phyloP scores from a whole-genome alignment of 1,140 invertebrate species.

The Rhopalosiphum padi region DNA sequence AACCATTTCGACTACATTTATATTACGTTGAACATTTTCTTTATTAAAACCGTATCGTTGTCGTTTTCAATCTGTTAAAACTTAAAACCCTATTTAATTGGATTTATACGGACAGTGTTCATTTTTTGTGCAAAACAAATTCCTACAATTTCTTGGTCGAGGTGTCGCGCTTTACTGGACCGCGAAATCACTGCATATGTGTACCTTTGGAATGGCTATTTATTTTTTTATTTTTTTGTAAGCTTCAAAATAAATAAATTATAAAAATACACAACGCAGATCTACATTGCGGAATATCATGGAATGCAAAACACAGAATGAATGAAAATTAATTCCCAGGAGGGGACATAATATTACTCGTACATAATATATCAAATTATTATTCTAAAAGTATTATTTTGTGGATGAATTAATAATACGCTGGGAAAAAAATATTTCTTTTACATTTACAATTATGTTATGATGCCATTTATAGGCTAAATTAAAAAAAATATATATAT shows the following conservation, averaged over 20 bases:
- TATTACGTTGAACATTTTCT: neutral
- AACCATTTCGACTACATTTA: neutral
- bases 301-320: neutral
- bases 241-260: neutral
- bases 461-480: neutral
- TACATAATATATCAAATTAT: neutral
- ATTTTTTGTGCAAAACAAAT: conserved; percentile 15
- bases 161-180: conserved; percentile 29
- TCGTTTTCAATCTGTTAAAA: neutral
- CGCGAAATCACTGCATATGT: conserved; percentile 5
- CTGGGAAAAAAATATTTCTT: neutral
- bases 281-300: neutral
- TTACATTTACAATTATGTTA: neutral
- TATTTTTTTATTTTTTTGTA: neutral
- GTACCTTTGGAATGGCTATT: neutral
- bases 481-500: neutral
- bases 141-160: neutral
- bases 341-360: neutral
- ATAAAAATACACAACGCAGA: neutral
- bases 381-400: neutral
- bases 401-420: neutral
- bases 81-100: neutral
- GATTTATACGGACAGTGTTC: neutral
- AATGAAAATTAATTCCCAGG: neutral
- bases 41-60: neutral